phyloP scores from a whole-genome alignment of 2,888 invertebrate species.

The Rhingia rostrata region DNA sequence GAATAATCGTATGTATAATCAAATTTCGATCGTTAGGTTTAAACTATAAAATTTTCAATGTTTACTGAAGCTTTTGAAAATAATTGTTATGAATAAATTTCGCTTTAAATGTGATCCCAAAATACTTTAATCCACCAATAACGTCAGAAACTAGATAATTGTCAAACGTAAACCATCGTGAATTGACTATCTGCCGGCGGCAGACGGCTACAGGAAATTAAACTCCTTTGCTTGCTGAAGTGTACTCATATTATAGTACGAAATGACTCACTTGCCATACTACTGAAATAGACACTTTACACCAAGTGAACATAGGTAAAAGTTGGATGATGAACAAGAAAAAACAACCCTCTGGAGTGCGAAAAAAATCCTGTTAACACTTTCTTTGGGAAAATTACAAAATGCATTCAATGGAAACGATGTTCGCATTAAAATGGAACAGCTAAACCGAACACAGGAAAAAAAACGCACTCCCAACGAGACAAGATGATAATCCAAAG shows the following conservation, averaged over 20 bases:
- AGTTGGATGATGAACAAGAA: not conserved
- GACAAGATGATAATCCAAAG: slow-evolving; percentile 48
- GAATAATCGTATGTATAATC: no score
- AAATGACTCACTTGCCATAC: not conserved
- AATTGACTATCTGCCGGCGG: slow-evolving; percentile 30
- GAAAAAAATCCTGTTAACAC: slow-evolving; percentile 54
- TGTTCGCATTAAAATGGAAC: slow-evolving; percentile 50
- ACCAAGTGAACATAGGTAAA: slow-evolving; percentile 1
- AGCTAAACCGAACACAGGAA: slow-evolving; percentile 10
- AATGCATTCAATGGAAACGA: slow-evolving; percentile 57
- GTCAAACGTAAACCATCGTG: not conserved
- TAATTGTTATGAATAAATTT: no score
- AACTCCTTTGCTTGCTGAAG: slow-evolving; percentile 36
- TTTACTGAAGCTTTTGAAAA: no score
- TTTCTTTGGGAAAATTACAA: slow-evolving; percentile 61
- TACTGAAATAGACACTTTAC: no score
- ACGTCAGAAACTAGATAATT: not conserved
- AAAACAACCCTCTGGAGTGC: slow-evolving; percentile 21
- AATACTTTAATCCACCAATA: not conserved
- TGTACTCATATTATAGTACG: slow-evolving; percentile 21
- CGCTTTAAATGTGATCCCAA: not conserved
- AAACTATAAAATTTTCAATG: no score
- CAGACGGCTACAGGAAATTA: slow-evolving; percentile 56
- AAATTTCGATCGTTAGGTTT: no score
- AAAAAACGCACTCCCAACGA: not conserved